These are phyloP conservation scores for Cylloceria caligata DNA, from an alignment of 2,888 invertebrate genomes.

Conservation along the genomic window DNA sequence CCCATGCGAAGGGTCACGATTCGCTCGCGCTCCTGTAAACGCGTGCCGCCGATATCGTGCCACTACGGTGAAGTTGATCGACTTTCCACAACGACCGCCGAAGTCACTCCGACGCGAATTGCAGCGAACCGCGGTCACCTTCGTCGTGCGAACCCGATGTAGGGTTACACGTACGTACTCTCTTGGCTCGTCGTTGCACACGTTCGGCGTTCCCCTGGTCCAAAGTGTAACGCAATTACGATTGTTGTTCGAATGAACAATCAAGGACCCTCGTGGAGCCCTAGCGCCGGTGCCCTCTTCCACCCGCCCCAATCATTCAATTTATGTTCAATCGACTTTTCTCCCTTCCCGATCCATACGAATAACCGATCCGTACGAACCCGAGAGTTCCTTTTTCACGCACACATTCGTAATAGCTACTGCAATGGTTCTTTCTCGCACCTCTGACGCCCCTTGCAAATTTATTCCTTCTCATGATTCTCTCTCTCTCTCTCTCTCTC, in stretches of 20 bases:
- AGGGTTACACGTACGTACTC: constrained; percentile 31
- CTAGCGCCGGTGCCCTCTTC: constrained; percentile 37
- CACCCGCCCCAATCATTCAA: constrained; percentile 83
- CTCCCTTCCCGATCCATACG: constrained; percentile 56
- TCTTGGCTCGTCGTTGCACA: constrained; percentile 58
- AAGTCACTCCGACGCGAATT: background rate
- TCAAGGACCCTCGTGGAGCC: constrained; percentile 84
- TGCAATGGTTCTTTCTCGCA: constrained; percentile 47
- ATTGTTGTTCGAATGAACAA: constrained; percentile 85
- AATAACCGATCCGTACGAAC: constrained; percentile 20
- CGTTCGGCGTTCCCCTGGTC: constrained; percentile 56
- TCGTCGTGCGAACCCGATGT: constrained; percentile 14
- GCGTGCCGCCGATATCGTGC: constrained; percentile 14
- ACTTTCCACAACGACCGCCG: background rate
- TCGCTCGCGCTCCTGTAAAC: constrained; percentile 4
- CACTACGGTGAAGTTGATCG: constrained; percentile 7
- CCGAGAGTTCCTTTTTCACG: constrained; percentile 52
- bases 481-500: constrained; percentile 40
- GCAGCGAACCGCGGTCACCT: constrained; percentile 1
- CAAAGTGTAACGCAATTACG: constrained; percentile 84
- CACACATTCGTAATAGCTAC: constrained; percentile 45
- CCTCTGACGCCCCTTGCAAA: constrained; percentile 40
- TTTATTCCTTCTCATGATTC: constrained; percentile 64
- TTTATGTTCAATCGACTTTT: constrained; percentile 84
- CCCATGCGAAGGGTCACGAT: constrained; percentile 39